Evolutionary conservation across 1,140 invertebrate species (phyloP), one percentile per base, ranked within the genome.

Genomic region (Aphaenogaster rudis): DNA sequence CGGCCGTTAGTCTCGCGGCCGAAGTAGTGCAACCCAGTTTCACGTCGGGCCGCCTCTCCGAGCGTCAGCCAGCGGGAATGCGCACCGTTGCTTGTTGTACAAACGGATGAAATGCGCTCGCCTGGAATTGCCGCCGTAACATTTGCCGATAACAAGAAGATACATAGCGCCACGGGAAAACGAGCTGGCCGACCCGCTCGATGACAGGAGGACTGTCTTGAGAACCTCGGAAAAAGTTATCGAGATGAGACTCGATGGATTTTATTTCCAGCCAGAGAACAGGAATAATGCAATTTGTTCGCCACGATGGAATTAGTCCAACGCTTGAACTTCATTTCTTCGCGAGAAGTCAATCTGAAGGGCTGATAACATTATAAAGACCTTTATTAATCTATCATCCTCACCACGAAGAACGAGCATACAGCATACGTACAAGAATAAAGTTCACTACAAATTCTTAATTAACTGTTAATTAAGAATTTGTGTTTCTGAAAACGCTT

Each of bases 11-110:
- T 45, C 28, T 52, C 71, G 13, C 39, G 6, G 17, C 45, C 76
- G 39, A 93, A 94, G 94, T 95, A 94, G 93, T 92, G 91, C 91
- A 93, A 93, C 91, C 91, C 92, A 93, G 91, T 94, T 95, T 94
- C 84, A 71, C 71, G 93, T 93, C 93, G 92, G 94, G 72, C 91
- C 88, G 82, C 82, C 77, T 61, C 84, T 61, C 84, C 79, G 78
- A 45, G 42, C 88, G 81, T 82, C 84, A 64, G 48, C 36, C 77
- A 71, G 57, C 81, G n/a, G 33, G 42, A 54, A 33, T 61, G 50
- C 71, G 50, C 74, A 64, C 45, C 48, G 21, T 45, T 77, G 15
- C 59, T 67, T 9, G 79, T 81, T 54, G 28, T 28, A 52, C 15
- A 71, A 79, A n/a, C 59, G 76, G 42, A 67, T 39, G 17, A 42